Percentiles rank a stretch among this genome's conserved stretches.
phyloP scores from a whole-genome alignment of 2,797 vertebrate species.

The Pseudochirops corinnae region DNA sequence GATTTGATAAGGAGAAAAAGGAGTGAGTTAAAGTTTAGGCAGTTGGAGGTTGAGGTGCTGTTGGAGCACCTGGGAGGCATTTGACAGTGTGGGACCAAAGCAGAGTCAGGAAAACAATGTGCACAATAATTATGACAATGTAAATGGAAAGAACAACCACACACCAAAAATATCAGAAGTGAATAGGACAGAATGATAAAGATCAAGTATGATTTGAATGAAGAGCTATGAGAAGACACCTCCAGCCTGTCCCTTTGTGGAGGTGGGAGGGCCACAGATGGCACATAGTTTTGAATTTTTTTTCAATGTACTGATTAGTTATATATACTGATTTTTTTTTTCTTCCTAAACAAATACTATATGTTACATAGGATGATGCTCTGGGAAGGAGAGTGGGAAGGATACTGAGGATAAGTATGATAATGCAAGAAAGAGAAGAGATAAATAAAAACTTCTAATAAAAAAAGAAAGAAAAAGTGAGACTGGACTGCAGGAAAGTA shows the following conservation, averaged over 20 bases:
- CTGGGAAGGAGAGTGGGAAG: neutral
- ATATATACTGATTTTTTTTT: neutral
- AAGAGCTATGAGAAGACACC: neutral
- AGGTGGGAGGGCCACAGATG: neutral
- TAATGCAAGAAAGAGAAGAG: neutral
- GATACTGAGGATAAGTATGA: neutral
- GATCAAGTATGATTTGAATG: neutral
- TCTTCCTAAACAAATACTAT: neutral
- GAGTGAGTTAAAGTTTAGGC: neutral
- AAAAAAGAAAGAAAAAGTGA: neutral
- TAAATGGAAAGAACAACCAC: neutral
- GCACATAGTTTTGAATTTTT: neutral
- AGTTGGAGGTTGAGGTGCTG: neutral
- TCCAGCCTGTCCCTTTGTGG: neutral
- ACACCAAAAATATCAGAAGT: neutral
- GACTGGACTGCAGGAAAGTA: neutral
- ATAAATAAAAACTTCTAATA: neutral
- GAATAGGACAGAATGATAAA: neutral
- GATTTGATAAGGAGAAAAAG: neutral
- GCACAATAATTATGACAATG: neutral
- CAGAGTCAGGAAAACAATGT: neutral
- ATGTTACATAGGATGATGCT: neutral
- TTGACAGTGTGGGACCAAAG: neutral
- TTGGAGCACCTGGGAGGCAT: neutral
- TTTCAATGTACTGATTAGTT: neutral